phyloP scores from a whole-genome alignment of 53 echinoderm and acorn worm species.

The Paracentrotus lividus region DNA sequence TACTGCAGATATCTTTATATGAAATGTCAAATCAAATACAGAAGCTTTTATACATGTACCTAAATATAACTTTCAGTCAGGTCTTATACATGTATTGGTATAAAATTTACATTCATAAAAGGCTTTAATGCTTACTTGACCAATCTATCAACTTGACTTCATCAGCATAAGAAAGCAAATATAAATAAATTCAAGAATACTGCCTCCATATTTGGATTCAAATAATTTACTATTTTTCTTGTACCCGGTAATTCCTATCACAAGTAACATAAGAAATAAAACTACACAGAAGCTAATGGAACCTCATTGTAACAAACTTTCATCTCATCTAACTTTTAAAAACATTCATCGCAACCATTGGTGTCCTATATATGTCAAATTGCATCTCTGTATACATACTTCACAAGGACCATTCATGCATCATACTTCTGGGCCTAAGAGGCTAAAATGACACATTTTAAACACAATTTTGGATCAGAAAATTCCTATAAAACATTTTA shows the following conservation, averaged over 20 bases:
- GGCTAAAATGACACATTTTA: conserved; percentile 1
- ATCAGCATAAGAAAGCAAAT: conserved; percentile 12
- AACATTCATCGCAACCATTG: background rate
- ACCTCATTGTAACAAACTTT: background rate
- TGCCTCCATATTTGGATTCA: conserved; percentile 18
- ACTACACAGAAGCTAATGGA: background rate
- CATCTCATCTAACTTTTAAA: background rate
- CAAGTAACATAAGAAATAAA: background rate
- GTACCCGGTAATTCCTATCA: too few relatives aligned
- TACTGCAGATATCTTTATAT: background rate
- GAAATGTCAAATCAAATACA: background rate
- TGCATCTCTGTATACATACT: background rate
- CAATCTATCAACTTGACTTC: background rate
- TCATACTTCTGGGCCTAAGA: background rate
- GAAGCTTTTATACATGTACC: background rate
- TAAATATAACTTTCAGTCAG: background rate
- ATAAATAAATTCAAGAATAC: conserved; percentile 40
- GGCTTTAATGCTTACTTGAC: background rate
- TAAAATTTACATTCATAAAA: conserved; percentile 28
- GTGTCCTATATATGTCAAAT: background rate
- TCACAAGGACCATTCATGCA: background rate
- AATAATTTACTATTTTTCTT: too few relatives aligned
- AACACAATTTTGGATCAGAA: background rate
- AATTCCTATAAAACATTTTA: background rate
- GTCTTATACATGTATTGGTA: background rate